These are phyloP conservation scores for Pempheris klunzingeri DNA, from an alignment of 2,797 vertebrate genomes.

Conservation along the genomic window DNA sequence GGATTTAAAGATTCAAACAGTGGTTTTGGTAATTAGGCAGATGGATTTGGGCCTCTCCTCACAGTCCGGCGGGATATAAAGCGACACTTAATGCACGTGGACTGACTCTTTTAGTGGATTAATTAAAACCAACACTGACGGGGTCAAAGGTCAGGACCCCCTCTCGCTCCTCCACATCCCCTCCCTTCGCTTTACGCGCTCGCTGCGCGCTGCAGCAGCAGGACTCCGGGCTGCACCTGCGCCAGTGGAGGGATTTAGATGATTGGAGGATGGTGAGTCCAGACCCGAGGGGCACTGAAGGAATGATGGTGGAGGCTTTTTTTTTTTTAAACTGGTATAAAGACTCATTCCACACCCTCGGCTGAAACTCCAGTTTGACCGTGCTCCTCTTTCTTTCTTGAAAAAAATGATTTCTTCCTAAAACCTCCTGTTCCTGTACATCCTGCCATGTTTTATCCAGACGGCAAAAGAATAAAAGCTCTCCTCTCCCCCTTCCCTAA, in stretches of 20 bases:
- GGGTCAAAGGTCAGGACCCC: conserved; percentile 81
- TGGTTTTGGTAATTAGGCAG: conserved; percentile 75
- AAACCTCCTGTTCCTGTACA: conserved; percentile 25
- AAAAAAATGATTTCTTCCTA: too few species aligned
- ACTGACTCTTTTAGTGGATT: conserved; percentile 81
- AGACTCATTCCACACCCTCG: not conserved
- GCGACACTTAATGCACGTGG: conserved; percentile 64
- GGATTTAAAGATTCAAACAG: conserved; percentile 73
- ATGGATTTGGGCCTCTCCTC: conserved; percentile 72
- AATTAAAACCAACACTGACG: conserved; percentile 82
- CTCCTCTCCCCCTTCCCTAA: conserved; percentile 60
- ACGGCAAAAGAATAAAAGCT: conserved; percentile 71
- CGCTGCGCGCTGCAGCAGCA: conserved; percentile 7
- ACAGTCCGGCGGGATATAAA: conserved; percentile 50
- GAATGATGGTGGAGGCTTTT: not conserved
- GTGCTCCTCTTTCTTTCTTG: conserved; percentile 13
- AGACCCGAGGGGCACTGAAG: not conserved
- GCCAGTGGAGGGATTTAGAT: not conserved
- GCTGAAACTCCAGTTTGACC: not conserved
- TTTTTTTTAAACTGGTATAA: not conserved
- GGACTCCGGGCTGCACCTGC: conserved; percentile 13
- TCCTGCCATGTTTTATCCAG: conserved; percentile 54
- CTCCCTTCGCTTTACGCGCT: not conserved
- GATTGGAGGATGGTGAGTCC: conserved; percentile 21
- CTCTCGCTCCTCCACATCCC: conserved; percentile 30